phyloP scores from a whole-genome alignment of 2,113 vertebrate species.

The Podocnemis expansa region DNA sequence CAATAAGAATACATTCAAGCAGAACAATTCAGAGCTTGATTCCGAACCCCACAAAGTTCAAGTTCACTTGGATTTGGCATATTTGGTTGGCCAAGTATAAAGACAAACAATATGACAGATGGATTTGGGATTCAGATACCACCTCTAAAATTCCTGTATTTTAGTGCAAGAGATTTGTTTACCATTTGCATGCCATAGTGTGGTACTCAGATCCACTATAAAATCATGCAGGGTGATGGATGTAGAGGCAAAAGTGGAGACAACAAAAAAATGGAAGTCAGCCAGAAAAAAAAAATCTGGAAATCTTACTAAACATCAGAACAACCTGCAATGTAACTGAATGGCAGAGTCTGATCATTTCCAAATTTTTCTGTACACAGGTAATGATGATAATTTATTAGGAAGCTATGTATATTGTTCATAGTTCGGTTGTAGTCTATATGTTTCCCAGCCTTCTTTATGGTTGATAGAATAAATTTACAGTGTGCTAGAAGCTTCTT shows the following conservation, averaged over 20 bases:
- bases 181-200: background rate
- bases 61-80: background rate
- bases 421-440: slow-evolving; percentile 14
- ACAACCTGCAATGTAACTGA: background rate
- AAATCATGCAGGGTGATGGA: background rate
- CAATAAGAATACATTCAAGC: background rate
- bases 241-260: background rate
- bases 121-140: background rate
- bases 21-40: background rate
- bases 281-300: background rate
- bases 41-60: background rate
- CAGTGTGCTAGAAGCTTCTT: slow-evolving; percentile 65
- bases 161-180: background rate
- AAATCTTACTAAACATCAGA: background rate
- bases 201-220: background rate
- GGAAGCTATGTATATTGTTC: slow-evolving; percentile 10
- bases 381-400: background rate
- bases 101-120: background rate
- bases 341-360: background rate
- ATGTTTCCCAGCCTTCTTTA: slow-evolving; percentile 35
- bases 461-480: slow-evolving; percentile 60
- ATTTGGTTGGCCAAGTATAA: background rate
- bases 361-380: slow-evolving; percentile 6
- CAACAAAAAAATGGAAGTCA: background rate
- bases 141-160: background rate